Conservation (phyloP, 2,113 vertebrate genomes). For the Beaufortia kweichowensis region DNA sequence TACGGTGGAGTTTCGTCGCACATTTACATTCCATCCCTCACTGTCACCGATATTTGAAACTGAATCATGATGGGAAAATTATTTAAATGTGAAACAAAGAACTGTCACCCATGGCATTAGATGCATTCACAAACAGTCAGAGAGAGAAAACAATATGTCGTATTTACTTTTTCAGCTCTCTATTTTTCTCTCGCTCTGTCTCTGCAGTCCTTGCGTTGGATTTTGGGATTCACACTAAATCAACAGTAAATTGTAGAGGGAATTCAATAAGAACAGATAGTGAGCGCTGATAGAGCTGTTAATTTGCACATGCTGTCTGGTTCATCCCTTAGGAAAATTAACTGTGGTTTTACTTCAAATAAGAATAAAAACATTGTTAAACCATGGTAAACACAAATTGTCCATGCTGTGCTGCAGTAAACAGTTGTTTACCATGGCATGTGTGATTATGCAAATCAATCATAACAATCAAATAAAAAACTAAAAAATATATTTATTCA, state of each 20-base stretch:
- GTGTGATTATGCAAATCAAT: no score
- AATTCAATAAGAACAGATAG: no score
- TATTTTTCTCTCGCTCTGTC: neutral
- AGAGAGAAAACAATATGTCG: constrained; percentile 19
- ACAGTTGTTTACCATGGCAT: no score
- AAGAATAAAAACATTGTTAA: no score
- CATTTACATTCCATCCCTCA: constrained; percentile 32
- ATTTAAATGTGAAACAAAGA: constrained; percentile 40
- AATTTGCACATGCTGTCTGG: no score
- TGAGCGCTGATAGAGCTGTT: no score
- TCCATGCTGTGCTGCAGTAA: no score
- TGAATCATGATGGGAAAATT: constrained; percentile 33
- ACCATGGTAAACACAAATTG: no score
- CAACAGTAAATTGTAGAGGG: neutral
- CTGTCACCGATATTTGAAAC: constrained; percentile 12
- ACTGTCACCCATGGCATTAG: constrained; percentile 37
- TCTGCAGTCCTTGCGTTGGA: neutral
- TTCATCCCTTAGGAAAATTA: no score
- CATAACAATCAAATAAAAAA: no score
- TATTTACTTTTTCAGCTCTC: constrained; percentile 11
- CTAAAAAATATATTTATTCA: no score
- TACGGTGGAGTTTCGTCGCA: constrained; percentile 10
- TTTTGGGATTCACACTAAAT: neutral
- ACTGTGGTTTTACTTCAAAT: no score
- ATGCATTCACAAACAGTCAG: constrained; percentile 23